Conservation (phyloP, 2,888 invertebrate species). For the Osedax frankpressi region DNA sequence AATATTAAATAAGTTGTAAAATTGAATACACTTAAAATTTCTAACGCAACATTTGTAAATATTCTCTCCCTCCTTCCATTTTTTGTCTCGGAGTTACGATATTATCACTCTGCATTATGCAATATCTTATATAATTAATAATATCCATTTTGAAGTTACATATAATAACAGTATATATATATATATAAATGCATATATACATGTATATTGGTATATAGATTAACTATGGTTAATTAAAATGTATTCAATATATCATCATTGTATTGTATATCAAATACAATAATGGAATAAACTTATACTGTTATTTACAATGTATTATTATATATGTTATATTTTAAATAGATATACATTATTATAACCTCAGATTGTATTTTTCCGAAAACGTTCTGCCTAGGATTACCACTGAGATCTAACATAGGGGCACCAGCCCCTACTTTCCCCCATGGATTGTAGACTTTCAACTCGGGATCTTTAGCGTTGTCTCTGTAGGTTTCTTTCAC, state of each 20-base stretch:
- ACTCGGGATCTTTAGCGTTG: slow-evolving; percentile 7
- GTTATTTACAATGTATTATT: not conserved
- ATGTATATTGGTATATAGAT: not conserved
- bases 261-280: not conserved
- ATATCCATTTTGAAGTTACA: no score
- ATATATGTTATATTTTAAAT: not conserved
- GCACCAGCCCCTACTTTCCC: slow-evolving; percentile 32
- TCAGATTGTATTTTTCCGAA: slow-evolving; percentile 23
- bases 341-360: not conserved
- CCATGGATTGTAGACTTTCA: slow-evolving; percentile 26
- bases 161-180: no score
- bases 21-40: no score
- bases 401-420: slow-evolving; percentile 29
- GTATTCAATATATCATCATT: not conserved
- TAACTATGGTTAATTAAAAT: not conserved
- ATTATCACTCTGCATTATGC: not conserved
- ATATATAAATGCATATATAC: not conserved
- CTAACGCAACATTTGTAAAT: slow-evolving; percentile 56
- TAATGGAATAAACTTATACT: not conserved
- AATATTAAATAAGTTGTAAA: no score
- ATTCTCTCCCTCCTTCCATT: slow-evolving; percentile 21
- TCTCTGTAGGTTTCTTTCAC: not conserved
- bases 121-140: not conserved
- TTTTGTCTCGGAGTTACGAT: slow-evolving; percentile 16
- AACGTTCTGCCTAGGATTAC: slow-evolving; percentile 25